Evolutionary conservation across 2,888 invertebrate species (phyloP).

Genomic region (Acleris cristana): DNA sequence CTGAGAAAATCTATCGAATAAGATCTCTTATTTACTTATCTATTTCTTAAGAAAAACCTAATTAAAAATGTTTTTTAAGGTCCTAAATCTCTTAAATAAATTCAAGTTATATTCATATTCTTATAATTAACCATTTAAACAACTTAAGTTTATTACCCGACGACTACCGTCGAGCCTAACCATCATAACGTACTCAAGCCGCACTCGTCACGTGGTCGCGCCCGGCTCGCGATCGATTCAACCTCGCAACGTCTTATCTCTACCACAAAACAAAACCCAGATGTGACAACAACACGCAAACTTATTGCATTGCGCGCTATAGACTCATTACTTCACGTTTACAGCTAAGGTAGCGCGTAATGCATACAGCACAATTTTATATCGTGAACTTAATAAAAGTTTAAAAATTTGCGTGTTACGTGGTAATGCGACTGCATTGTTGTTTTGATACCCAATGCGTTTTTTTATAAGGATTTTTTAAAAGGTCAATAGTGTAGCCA

Average conservation of each 20-base stretch:
- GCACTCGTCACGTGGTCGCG: conserved; percentile 30
- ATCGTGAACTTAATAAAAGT: too few relatives aligned
- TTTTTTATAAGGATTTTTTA: not conserved
- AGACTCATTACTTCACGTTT: too few relatives aligned
- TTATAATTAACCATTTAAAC: not conserved
- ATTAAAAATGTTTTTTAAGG: too few relatives aligned
- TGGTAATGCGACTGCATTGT: too few relatives aligned
- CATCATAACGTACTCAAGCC: conserved; percentile 12
- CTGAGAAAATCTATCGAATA: too few relatives aligned
- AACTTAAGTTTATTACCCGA: not conserved
- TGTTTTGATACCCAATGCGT: not conserved
- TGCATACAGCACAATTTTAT: not conserved
- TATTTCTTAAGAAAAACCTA: too few relatives aligned
- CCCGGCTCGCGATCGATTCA: conserved; percentile 36
- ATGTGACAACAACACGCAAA: not conserved
- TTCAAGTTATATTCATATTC: too few relatives aligned
- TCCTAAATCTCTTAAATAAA: too few relatives aligned
- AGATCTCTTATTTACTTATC: too few relatives aligned
- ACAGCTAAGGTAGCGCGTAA: not conserved
- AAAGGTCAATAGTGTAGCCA: not conserved
- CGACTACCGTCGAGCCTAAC: not conserved
- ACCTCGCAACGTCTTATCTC: conserved; percentile 20
- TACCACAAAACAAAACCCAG: not conserved
- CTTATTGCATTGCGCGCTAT: conserved; percentile 2
- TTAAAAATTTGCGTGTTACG: too few relatives aligned